Conservation (phyloP, 2,888 invertebrate species). For the Thymelicus sylvestris region DNA sequence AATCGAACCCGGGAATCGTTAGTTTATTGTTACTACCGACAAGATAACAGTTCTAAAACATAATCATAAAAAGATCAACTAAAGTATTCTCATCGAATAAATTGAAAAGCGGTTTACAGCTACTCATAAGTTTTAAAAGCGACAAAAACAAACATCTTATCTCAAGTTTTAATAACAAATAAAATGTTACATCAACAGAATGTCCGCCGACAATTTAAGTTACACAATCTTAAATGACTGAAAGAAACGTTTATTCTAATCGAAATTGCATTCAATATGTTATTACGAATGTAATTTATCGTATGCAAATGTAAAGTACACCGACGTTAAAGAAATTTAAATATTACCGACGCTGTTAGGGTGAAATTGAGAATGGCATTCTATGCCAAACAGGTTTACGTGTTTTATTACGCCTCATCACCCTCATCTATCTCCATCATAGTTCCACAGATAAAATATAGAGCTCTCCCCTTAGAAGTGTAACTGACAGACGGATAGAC, state of each 20-base stretch:
- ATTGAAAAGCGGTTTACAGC: background rate
- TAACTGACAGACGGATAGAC: no score
- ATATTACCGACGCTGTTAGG: background rate
- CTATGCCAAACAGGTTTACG: background rate
- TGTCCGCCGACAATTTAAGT: constrained; percentile 6
- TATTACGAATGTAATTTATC: constrained; percentile 33
- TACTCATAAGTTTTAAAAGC: background rate
- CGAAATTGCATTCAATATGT: constrained; percentile 25
- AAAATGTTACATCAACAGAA: constrained; percentile 13
- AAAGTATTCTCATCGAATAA: background rate
- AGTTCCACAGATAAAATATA: no score
- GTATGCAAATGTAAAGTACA: constrained; percentile 34
- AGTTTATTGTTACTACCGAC: no score
- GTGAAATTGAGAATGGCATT: constrained; percentile 16
- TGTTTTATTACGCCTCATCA: background rate
- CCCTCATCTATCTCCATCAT: no score
- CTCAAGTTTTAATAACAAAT: background rate
- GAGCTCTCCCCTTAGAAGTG: no score
- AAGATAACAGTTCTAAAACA: no score
- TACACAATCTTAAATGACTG: constrained; percentile 22
- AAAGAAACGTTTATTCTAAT: constrained; percentile 25
- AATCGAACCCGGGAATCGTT: no score
- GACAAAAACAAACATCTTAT: background rate
- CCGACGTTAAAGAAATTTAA: constrained; percentile 11
- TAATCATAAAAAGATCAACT: no score